A percentile compares a stretch with the other conserved stretches of the same genome.
These are phyloP conservation scores for Pygoscelis adeliae DNA, from an alignment of 2,113 vertebrate genomes.

Conservation along the genomic window DNA sequence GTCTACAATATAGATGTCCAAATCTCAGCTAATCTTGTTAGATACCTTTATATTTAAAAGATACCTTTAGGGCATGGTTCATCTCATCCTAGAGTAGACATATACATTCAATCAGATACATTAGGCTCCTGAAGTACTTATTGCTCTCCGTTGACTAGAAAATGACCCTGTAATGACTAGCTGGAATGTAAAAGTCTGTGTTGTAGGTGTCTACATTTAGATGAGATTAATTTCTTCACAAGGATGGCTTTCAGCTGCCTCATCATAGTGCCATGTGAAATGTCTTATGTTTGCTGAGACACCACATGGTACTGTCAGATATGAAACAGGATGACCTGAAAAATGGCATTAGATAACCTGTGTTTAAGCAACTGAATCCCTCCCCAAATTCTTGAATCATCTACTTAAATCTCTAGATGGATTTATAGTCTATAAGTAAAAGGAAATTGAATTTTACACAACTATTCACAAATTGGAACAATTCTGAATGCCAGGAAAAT, in stretches of 20 bases:
- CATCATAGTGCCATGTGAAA: background rate
- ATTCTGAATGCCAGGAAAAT: background rate
- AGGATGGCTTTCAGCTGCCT: background rate
- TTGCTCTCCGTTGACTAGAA: constrained; percentile 17
- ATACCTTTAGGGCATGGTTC: constrained; percentile 16
- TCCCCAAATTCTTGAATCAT: background rate
- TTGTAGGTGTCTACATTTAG: constrained; percentile 4
- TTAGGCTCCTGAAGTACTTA: constrained; percentile 19
- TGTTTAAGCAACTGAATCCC: background rate
- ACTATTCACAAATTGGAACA: background rate
- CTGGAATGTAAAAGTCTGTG: background rate
- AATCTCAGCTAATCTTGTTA: background rate
- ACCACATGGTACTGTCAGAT: background rate
- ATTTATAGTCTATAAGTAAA: background rate
- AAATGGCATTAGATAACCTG: background rate
- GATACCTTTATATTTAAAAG: constrained; percentile 11
- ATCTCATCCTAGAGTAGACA: background rate
- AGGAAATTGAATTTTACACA: background rate
- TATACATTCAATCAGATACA: constrained; percentile 3
- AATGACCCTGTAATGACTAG: constrained; percentile 14
- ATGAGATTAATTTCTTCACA: constrained; percentile 8
- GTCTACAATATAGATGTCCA: constrained; percentile 16
- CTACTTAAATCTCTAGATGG: background rate
- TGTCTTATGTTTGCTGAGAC: background rate
- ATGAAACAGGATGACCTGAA: background rate